Evolutionary conservation across 2,113 vertebrate genomes (phyloP).

Genomic region (Symphodus melops): DNA sequence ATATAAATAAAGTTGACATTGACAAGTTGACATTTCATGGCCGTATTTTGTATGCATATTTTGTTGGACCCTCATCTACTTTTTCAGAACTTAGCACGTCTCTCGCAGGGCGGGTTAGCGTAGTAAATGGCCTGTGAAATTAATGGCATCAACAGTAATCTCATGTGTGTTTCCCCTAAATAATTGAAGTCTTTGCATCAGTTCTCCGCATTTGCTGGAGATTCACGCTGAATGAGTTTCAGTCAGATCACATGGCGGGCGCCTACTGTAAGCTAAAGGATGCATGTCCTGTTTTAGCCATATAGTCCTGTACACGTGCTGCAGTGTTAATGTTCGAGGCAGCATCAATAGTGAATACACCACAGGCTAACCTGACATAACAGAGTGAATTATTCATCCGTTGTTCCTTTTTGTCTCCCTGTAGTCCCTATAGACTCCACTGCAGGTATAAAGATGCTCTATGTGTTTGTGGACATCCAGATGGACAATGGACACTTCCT

Average conservation of each 20-base stretch:
- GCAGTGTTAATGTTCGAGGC: constrained; percentile 35
- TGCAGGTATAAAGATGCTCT: constrained; percentile 92
- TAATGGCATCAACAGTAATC: constrained; percentile 79
- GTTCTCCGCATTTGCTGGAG: constrained; percentile 39
- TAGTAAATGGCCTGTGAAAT: constrained; percentile 82
- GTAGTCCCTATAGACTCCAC: constrained; percentile 94
- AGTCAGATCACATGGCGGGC: constrained; percentile 12
- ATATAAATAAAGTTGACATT: too few relatives aligned
- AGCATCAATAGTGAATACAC: constrained; percentile 56
- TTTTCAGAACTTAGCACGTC: constrained; percentile 36
- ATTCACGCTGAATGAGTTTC: constrained; percentile 38
- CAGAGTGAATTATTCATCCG: constrained; percentile 64
- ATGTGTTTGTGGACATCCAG: constrained; percentile 98
- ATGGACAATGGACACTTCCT: constrained; percentile 94
- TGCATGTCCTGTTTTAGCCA: background rate
- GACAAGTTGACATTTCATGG: too few relatives aligned
- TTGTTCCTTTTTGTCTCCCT: constrained; percentile 52
- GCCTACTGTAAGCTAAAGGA: constrained; percentile 3
- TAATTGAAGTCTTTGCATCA: constrained; percentile 71
- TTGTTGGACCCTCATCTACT: constrained; percentile 38
- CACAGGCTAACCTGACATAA: constrained; percentile 53
- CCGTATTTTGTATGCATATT: too few relatives aligned
- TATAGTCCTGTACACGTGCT: constrained; percentile 27
- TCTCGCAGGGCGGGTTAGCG: constrained; percentile 33
- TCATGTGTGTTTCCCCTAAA: constrained; percentile 69